Evolutionary conservation across 2,797 vertebrate genomes (phyloP), one percentile per base, ranked within the genome.

Genomic region (Brotula barbata): DNA sequence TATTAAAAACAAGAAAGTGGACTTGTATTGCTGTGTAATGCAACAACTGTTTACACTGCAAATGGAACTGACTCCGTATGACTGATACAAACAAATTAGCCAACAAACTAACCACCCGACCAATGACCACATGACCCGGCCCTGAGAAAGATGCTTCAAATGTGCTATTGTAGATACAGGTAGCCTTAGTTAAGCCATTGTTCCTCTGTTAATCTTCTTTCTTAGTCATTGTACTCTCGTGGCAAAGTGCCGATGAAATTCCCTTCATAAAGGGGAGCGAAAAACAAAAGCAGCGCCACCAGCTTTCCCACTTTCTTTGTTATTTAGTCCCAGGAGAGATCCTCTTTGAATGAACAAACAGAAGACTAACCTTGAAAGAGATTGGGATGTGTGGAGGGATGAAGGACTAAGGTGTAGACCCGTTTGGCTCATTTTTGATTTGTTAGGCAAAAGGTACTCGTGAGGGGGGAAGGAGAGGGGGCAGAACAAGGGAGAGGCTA

Each of bases 311-410:
- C 57, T 64, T 52, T 12, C 54, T 61, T 71, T 60, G 57, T 67
- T 74, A 75, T 77, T 75, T 51, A 58, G 60, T 60, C 74, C 53
- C 63, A 13, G 23, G 33, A 65, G 41, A 64, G 60, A 70, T 68
- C 40, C 63, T 63, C 64, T 76, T 65, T 71, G 64, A 78, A 67
- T 73, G 37, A 63, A 76, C 69, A 71, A 80, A 75, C 68, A 76
- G 66, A 75, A 65, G 57, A 61, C 74, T 60, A 58, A 75, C 69
- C 67, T 69, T 76, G 65, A 73, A 71, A 53, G 56, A 59, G 63
- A 71, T 55, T 58, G 58, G n/a, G 0, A 3, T 6, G 11, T 42
- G 51, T 52, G 53, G 37, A 20, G 39, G 51, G 31, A 58, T 43
- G 66, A 45, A 58, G 43, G 33, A 49, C 47, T 48, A 12, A 58